Conservation (phyloP, 1,140 invertebrate species). For the Drosophila eugracilis region DNA sequence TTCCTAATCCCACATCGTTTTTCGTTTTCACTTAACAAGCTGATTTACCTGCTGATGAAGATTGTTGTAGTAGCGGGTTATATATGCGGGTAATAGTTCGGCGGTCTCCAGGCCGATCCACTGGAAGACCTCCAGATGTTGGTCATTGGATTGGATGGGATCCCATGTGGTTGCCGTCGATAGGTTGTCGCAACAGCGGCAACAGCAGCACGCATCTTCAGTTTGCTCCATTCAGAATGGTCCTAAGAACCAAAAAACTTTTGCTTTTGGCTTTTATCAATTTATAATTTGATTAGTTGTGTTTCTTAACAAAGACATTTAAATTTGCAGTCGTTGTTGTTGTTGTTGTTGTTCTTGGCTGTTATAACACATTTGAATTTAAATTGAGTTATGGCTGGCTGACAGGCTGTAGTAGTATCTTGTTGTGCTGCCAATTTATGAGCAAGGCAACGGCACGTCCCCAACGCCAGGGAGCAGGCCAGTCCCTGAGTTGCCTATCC, state of each 20-base stretch:
- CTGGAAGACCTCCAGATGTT: conserved; percentile 79
- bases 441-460: conserved; percentile 57
- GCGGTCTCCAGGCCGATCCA: conserved; percentile 90
- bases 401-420: conserved; percentile 35
- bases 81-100: conserved; percentile 87
- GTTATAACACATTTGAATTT: conserved; percentile 72
- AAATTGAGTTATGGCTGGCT: conserved; percentile 74
- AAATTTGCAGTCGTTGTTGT: conserved; percentile 9
- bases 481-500: conserved; percentile 13
- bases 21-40: background rate
- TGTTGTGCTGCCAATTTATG: conserved; percentile 75
- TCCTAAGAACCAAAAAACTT: background rate
- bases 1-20: conserved; percentile 9
- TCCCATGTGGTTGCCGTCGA: conserved; percentile 20
- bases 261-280: conserved; percentile 49
- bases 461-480: conserved; percentile 50
- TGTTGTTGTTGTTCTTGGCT: background rate
- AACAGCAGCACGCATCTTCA: conserved; percentile 58
- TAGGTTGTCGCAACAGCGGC: conserved; percentile 54
- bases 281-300: conserved; percentile 70
- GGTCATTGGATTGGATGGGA: background rate
- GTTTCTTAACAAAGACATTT: conserved; percentile 40
- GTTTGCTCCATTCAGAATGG: conserved; percentile 55
- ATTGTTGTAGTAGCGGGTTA: conserved; percentile 89
- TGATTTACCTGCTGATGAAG: conserved; percentile 87